phyloP scores from a whole-genome alignment of 2,888 invertebrate species.

The Stomorhina lunata region DNA sequence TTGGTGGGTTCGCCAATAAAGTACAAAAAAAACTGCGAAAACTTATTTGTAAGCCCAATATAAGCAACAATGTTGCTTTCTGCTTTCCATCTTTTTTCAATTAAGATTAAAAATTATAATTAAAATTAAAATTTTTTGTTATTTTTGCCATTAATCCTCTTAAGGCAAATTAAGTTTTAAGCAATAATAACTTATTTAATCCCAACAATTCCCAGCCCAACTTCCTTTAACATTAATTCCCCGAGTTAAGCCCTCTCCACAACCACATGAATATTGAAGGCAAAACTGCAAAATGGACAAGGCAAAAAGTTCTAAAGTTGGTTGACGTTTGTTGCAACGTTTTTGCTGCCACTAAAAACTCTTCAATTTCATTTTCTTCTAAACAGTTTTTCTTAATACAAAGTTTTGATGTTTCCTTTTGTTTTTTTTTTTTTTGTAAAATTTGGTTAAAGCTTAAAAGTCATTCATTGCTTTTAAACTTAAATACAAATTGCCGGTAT shows the following conservation, averaged over 20 bases:
- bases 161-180: slow-evolving; percentile 29
- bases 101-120: slow-evolving; percentile 1
- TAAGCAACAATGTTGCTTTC: too few relatives aligned
- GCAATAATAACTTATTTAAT: slow-evolving; percentile 15
- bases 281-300: background rate
- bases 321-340: background rate
- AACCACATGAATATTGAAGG: background rate
- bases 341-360: slow-evolving; percentile 8
- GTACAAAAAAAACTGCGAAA: too few relatives aligned
- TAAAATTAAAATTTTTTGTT: background rate
- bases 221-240: background rate
- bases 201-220: background rate
- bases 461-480: slow-evolving; percentile 68
- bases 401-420: background rate
- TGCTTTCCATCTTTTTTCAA: too few relatives aligned
- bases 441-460: background rate
- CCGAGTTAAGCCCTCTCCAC: background rate
- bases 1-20: too few relatives aligned
- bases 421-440: background rate
- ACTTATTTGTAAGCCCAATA: too few relatives aligned
- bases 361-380: slow-evolving; percentile 18
- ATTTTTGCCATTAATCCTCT: slow-evolving; percentile 1
- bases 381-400: slow-evolving; percentile 10
- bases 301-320: background rate
- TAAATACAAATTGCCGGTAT: slow-evolving; percentile 70